Evolutionary conservation across 2,888 invertebrate genomes (phyloP), one percentile per base, ranked within the genome.

Genomic region (Tetragnatha montana): DNA sequence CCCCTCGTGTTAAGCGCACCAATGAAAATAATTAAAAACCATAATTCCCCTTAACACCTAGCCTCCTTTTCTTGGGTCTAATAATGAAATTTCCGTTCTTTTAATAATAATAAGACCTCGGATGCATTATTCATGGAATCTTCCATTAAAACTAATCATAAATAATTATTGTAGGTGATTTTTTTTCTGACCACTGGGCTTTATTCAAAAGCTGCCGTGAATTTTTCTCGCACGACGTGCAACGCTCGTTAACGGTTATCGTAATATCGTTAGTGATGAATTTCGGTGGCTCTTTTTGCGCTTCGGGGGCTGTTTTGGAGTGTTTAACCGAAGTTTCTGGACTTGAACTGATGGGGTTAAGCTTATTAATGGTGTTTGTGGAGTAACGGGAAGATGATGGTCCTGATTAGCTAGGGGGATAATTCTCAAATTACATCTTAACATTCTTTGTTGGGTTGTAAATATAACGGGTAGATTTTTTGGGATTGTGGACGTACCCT

Each of bases 141-240:
- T 84, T 84, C 84, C 69, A 84, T 84, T 84, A 84, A 84, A 76
- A 68, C 76, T 75, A 84, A 84, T 84, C 84, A 84, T 76, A 84
- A 84, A 84, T 84, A 84, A 84, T 84, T 84, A 75, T 69, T 21
- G 76, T 21, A 60, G 19, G 47, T 19, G 14, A n/a, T 84, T 60
- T 74, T 74, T 73, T 35, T 21, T 50, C 51, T 17, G 60, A 12
- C 60, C 14, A 35, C 35, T 17, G 60, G 60, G 35, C 35, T 35
- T n/a, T 19, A 12, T n/a, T 82, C 71, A 8, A 35, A 74, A 82
- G 17, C 82, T 79, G 12, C n/a, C 19, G 51, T 17, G 14, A 7
- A 71, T 19, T 73, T 22, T 76, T 76, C 19, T 3, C 50, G 8
- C 10, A 7, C 22, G 60, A 17, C 78, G n/a, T 60, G 10, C 17